Percentiles rank a stretch among this genome's conserved stretches.
These are phyloP conservation scores for Dendroctonus ponderosae DNA, from an alignment of 1,140 invertebrate species.

Conservation along the genomic window DNA sequence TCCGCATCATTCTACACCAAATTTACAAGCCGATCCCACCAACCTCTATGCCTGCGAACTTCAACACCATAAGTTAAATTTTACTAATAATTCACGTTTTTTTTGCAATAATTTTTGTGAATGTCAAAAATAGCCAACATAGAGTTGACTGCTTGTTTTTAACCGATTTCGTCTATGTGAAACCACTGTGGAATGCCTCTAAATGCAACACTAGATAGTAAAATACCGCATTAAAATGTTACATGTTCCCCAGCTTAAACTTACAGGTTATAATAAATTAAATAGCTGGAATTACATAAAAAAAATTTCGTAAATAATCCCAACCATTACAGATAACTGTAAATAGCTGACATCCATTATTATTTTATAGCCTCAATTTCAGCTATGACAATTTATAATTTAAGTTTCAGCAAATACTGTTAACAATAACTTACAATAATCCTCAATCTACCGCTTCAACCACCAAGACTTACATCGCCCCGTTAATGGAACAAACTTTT, in stretches of 20 bases:
- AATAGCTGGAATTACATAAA: conserved; percentile 3
- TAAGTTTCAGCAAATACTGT: no score
- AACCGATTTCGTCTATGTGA: background rate
- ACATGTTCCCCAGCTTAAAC: background rate
- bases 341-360: background rate
- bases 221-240: background rate
- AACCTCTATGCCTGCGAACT: background rate
- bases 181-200: background rate
- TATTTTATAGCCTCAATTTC: no score
- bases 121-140: background rate
- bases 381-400: no score
- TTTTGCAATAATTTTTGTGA: background rate
- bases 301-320: background rate
- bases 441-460: no score
- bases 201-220: background rate
- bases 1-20: conserved; percentile 36
- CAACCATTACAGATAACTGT: conserved; percentile 2
- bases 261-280: background rate
- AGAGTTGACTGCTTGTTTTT: background rate
- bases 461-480: no score
- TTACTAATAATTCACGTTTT: conserved; percentile 1
- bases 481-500: no score
- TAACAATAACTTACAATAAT: no score
- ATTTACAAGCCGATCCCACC: background rate
- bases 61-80: background rate